phyloP scores from a whole-genome alignment of 1,140 invertebrate species.

The Lysiphlebus fabarum region DNA sequence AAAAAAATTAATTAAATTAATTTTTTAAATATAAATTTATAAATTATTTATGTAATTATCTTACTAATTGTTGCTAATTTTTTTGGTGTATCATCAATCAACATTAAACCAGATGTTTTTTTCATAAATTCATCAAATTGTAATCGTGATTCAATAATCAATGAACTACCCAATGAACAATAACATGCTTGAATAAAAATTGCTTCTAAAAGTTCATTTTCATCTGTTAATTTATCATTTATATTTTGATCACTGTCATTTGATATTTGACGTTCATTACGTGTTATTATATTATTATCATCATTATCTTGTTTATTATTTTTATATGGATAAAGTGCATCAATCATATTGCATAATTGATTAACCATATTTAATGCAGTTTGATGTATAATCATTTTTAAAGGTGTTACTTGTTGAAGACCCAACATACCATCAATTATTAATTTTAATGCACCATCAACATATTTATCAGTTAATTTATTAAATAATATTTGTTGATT shows the following conservation, averaged over 20 bases:
- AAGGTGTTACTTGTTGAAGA: conserved; percentile 67
- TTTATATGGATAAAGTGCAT: conserved; percentile 60
- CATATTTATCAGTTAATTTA: conserved; percentile 70
- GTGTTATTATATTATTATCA: conserved; percentile 31
- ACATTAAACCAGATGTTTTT: conserved; percentile 67
- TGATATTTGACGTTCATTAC: conserved; percentile 6
- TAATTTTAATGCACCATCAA: conserved; percentile 66
- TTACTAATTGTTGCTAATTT: conserved; percentile 65
- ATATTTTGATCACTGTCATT: conserved; percentile 12
- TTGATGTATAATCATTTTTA: conserved; percentile 78
- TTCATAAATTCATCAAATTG: conserved; percentile 81
- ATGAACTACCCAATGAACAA: conserved; percentile 77
- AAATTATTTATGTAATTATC: conserved; percentile 12
- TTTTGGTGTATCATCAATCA: conserved; percentile 62
- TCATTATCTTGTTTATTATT: conserved; percentile 54
- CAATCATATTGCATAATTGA: conserved; percentile 80
- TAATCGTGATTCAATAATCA: conserved; percentile 65
- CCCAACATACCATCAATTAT: conserved; percentile 76
- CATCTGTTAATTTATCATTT: conserved; percentile 21
- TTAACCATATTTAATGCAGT: conserved; percentile 81
- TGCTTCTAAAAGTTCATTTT: conserved; percentile 44
- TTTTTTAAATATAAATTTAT: neutral
- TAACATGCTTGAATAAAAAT: conserved; percentile 66
- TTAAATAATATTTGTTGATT: conserved; percentile 59
- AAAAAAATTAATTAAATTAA: neutral